phyloP scores from a whole-genome alignment of 92 coral and sea anemone genomes.

The Phenganax subtilis region DNA sequence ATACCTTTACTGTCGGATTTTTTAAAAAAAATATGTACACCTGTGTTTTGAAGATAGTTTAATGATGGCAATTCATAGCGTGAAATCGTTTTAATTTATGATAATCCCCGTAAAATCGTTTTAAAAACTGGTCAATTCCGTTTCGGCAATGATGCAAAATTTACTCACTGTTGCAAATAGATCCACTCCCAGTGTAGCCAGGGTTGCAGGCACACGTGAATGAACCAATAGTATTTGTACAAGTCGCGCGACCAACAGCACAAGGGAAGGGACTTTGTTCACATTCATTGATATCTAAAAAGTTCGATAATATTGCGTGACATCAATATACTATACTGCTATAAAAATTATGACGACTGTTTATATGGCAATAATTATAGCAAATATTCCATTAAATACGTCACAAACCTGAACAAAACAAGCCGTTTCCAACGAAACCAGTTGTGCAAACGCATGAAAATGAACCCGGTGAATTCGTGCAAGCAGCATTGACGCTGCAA shows the following conservation, averaged over 20 bases:
- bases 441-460: not conserved
- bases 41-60: too few species aligned
- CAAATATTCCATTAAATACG: not conserved
- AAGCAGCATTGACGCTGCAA: not conserved
- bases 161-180: not conserved
- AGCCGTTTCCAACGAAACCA: constrained; percentile 5
- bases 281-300: constrained; percentile 7
- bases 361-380: not conserved
- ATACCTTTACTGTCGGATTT: too few species aligned
- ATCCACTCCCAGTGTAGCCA: not conserved
- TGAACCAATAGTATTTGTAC: not conserved
- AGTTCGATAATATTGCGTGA: not conserved
- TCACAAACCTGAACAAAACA: not conserved
- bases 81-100: not conserved
- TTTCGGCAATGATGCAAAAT: not conserved
- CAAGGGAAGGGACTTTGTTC: not conserved
- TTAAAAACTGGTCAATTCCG: not conserved
- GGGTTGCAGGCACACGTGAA: not conserved
- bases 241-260: constrained; percentile 13
- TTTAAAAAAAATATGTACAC: too few species aligned
- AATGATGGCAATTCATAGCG: too few species aligned
- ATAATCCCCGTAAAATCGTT: not conserved
- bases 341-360: not conserved
- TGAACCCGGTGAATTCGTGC: not conserved
- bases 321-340: not conserved